Evolutionary conservation across 37 sponge, comb jelly and placozoan genomes (phyloP), one percentile per base, ranked within the genome.

Genomic region (Cladorhizidae sp.): DNA sequence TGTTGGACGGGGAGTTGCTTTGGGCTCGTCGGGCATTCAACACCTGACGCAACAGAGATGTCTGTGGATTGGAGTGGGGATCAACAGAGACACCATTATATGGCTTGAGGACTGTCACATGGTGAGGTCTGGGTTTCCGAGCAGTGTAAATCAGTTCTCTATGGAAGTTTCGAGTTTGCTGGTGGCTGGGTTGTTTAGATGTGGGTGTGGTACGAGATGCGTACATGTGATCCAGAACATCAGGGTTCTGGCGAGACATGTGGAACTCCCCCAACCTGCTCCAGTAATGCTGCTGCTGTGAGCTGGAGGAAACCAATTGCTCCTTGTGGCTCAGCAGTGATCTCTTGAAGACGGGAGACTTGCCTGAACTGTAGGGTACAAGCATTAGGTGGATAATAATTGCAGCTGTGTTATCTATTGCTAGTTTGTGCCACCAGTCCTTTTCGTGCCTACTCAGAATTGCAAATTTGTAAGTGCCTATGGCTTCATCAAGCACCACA

Each of bases 161-260:
- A 9, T 45, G 49, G 49, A 45, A 45, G 5, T 45, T 45, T 9
- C 49, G 49, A 45, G 49, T 5, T 9, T 45, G 49, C 49, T 45
- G 49, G 9, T 12, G 8, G 9, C 49, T 45, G 49, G 49, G 49
- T 12, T 5, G 9, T 9, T 9, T 5, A 12, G 49, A 45, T 45
- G 49, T 45, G 49, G 49, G 49, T 45, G 49, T 45, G 49, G 49
- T 35, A 1, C 5, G 29, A 37, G 82, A 40, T 1, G 83, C 64
- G 62, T 70, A 67, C 56, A 86, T 42, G 2, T 23, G 87, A 33
- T 86, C 87, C 26, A 86, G 81, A 41, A 86, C 81, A 31, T 78
- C 80, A 17, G 87, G 87, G 42, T 80, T 79, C 40, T 86, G 87
- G 17, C 58, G 40, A 12, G 87, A 80, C 80, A 72, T 79, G 87